phyloP scores from a whole-genome alignment of 2,113 vertebrate genomes.

The Mungos mungo region DNA sequence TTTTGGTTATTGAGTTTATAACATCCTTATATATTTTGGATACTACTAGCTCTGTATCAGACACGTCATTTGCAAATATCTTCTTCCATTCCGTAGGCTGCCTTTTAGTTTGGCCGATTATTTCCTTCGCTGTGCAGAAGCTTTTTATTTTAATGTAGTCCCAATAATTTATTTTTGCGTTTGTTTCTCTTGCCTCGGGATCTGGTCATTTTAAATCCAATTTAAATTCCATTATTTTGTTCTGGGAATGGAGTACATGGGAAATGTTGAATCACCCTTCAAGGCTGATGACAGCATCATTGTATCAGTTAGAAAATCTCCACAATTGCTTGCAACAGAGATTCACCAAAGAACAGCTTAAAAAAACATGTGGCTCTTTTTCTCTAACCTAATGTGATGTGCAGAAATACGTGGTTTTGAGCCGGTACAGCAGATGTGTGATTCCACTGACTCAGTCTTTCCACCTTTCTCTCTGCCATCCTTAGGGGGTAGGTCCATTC shows the following conservation, averaged over 20 bases:
- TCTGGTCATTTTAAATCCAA: slow-evolving; percentile 2
- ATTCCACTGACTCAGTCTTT: neutral
- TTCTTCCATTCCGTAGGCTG: neutral
- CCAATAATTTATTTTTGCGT: neutral
- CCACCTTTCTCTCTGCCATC: neutral
- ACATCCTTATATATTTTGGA: neutral
- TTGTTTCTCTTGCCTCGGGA: neutral
- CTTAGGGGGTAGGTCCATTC: neutral
- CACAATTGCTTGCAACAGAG: neutral
- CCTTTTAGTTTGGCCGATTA: neutral
- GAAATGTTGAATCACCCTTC: neutral
- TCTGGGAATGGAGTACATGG: neutral
- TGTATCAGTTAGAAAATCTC: neutral
- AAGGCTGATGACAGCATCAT: neutral
- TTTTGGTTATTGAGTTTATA: neutral
- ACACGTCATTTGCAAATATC: neutral
- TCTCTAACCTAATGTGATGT: too few species aligned
- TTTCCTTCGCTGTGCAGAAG: neutral
- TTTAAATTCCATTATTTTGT: slow-evolving; percentile 35
- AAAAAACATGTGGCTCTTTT: neutral
- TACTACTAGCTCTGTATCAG: neutral
- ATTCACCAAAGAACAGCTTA: neutral
- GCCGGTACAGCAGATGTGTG: neutral
- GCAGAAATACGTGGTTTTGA: neutral
- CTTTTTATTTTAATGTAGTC: neutral